Base-by-base conservation (phyloP, 1,140 invertebrate species). In the Atta texana region DNA sequence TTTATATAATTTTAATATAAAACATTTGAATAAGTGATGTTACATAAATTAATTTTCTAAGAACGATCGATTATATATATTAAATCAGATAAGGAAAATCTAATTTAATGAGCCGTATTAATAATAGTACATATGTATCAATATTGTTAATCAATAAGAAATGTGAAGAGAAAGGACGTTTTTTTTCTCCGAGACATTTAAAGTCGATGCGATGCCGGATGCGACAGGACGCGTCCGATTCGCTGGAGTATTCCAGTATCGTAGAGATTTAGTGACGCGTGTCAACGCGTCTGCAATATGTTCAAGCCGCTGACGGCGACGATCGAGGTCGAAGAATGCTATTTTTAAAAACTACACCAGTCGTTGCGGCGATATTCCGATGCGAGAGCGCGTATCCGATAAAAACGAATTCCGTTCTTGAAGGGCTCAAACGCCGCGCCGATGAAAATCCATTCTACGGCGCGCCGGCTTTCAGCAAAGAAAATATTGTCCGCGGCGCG, bases 361-460 rank as follows among this genome's bases (percentile, higher is more conserved):
- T 82, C 55, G 55, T 21, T 49, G 69, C 69, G 69, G 14, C 55
- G 80, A 74, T 84, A 84, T 84, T 74, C 80, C 80, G 80, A 84
- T 63, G 69, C 39, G 72, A 77, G 77, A 69, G 87, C 31, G 55
- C 75, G 71, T 61, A 87, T 69, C 74, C 66, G 89, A 90, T 90
- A 87, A 89, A 90, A 89, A 88, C 88, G 72, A 88, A 88, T 87
- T 87, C 61, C 71, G 85, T 90, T 89, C 89, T 90, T 89, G 85
- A 90, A 88, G 89, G 86, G 89, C 88, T 90, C 87, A 90, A 90
- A 88, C 89, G 80, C 66, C 80, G 81, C 80, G 53, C 80, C 89
- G 89, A 90, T 90, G 89, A 84, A 88, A 90, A 90, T 90, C 89
- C 89, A 90, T 90, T 90, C 89, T 90, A 88, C 85, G 75, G 88